Evolutionary conservation across 2,113 vertebrate species (phyloP), one percentile per base, ranked within the genome.

Genomic region (Archilochus colubris): DNA sequence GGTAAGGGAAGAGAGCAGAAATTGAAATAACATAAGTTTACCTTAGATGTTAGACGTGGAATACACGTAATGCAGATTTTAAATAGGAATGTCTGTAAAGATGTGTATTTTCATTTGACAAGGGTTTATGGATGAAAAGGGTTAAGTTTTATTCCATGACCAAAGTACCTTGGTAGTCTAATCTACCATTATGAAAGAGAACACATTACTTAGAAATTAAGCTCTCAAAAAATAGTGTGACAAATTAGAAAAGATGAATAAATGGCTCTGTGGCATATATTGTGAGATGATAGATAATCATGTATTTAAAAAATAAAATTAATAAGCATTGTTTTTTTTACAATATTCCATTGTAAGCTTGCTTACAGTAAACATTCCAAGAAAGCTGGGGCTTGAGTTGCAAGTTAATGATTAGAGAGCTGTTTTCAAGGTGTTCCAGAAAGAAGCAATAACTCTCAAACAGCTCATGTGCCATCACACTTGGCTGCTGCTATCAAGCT

Each of bases 191-290:
- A 51, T 33, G 44, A 69, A 64, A 53, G 64, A 14, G 7, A 76
- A 44, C 12, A 14, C 5, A 19, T 68, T 63, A 31, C 22, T 63
- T 76, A 38, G 30, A 58, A 78, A 18, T 31, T 53, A 81, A 69
- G 14, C 9, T n/a, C 6, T 67, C 12, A 40, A 24, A 43, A 11
- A 55, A 14, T 2, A 8, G 23, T 61, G 17, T 10, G 46, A 17
- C 78, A 63, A 54, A 55, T 82, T 57, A 68, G 13, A 91, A 76
- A 82, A 86, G 14, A 7, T 82, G 19, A 59, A 14, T 25, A 25
- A n/a, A 38, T 53, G 7, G 38, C 22, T 77, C 54, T n/a, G 0
- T 40, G 9, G 21, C 27, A 21, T 1, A 0, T 72, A 46, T 50
- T 75, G n/a, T 81, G 70, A 85, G 48, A 67, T 19, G 54, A 40